Percentiles rank a stretch among this genome's conserved stretches.
These are phyloP conservation scores for Diglossa cyanea DNA, from an alignment of 2,797 vertebrate genomes.

Conservation along the genomic window DNA sequence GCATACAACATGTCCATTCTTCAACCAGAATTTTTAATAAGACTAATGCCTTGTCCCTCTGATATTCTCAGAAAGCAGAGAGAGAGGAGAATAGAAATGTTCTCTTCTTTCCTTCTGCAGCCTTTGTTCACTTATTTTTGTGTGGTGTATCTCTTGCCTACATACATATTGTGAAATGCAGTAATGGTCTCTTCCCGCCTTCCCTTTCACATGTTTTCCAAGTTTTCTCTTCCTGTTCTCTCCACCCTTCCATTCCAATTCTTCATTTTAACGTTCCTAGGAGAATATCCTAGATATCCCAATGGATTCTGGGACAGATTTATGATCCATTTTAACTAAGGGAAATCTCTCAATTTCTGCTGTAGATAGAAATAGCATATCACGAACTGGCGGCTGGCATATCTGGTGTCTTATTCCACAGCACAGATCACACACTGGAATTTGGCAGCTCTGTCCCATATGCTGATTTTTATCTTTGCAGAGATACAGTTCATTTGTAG, in stretches of 20 bases:
- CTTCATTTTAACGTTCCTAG: not conserved
- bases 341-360: not conserved
- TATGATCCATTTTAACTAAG: not conserved
- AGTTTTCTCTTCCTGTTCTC: not conserved
- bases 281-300: not conserved
- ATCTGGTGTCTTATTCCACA: not conserved
- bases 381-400: not conserved
- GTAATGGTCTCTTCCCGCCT: accelerated
- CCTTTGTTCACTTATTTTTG: not conserved
- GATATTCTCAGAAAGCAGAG: not conserved
- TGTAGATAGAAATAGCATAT: not conserved
- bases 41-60: not conserved
- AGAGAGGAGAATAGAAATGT: not conserved
- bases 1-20: not conserved
- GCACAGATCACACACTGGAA: not conserved
- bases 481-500: not conserved
- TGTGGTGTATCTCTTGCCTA: not conserved
- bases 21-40: not conserved
- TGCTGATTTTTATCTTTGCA: not conserved
- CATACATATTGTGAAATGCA: not conserved
- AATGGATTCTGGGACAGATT: not conserved
- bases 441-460: not conserved
- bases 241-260: not conserved
- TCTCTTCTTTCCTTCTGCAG: not conserved
- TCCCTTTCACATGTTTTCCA: not conserved